Evolutionary conservation across 2,113 vertebrate genomes (phyloP), one percentile per base, ranked within the genome.

Genomic region (Oncorhynchus mykiss): DNA sequence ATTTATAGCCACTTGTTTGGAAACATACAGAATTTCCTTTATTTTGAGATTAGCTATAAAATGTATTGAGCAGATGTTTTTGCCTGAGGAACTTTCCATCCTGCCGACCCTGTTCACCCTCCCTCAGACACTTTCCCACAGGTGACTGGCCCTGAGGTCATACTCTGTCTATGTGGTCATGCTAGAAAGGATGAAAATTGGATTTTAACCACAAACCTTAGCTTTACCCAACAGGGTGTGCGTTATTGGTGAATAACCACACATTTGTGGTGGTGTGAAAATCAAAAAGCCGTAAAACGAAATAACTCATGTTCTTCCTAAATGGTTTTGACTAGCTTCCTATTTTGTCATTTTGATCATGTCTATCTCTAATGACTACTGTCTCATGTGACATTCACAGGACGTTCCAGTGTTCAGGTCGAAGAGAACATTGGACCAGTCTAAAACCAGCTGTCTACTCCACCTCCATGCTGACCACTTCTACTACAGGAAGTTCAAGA

Each of bases 391-490:
- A 66, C 81, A 54, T 77, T 80, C 76, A 81, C 90, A 94, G 91
- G 88, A 85, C 74, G 83, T 83, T 13, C 34, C 83, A 49, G 25
- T 67, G 22, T 88, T 77, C 72, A 90, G 89, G 31, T 74, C 74
- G 2, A 91, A 79, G 74, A 89, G 93, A 73, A 94, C 85, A 8
- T 60, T 91, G 6, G 91, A 94, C 76, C 81, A 90, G 68, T 88
- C 90, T 4, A 95, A 91, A 80, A 95, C 88, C 71, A 93, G 87
- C 78, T 95, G 95, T 74, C 85, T 94, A 60, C 85, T 96, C 1
- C 90, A 95, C 74, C 57, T 96, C 29, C 78, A 92, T 0, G 92
- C 80, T 0, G 94, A 96, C 75, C 85, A 93, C 80, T 86, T 89
- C 48, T 96, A 92, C 86, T 96, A 86, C 83, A 88, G 82, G 49